These are phyloP conservation scores for Lingula anatina DNA, from an alignment of 2,888 invertebrate species.

Conservation along the genomic window DNA sequence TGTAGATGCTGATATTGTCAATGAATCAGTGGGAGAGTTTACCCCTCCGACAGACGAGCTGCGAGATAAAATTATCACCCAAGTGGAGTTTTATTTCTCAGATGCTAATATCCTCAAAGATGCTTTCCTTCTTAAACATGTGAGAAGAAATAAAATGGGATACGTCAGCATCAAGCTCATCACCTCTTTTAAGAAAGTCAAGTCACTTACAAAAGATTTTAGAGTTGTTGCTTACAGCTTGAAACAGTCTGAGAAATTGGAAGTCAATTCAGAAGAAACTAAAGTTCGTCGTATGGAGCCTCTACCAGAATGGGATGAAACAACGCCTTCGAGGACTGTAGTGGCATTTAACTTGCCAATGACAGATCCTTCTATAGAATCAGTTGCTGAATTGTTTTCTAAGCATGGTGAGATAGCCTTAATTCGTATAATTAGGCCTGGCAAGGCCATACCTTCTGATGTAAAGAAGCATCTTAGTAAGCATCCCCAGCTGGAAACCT, in stretches of 20 bases:
- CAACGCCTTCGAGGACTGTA: constrained; percentile 85
- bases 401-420: constrained; percentile 84
- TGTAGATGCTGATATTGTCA: constrained; percentile 18
- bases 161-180: constrained; percentile 91
- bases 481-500: constrained; percentile 79
- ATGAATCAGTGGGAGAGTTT: constrained; percentile 23
- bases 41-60: constrained; percentile 40
- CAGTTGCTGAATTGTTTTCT: constrained; percentile 84
- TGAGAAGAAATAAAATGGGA: constrained; percentile 89
- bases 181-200: constrained; percentile 90
- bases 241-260: constrained; percentile 70
- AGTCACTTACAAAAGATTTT: constrained; percentile 91
- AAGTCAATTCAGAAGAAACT: constrained; percentile 85
- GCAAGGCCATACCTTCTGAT: constrained; percentile 85
- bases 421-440: constrained; percentile 80
- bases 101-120: constrained; percentile 93
- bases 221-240: constrained; percentile 84
- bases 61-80: constrained; percentile 37
- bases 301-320: constrained; percentile 84
- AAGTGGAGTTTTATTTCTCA: constrained; percentile 91
- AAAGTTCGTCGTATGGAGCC: constrained; percentile 81
- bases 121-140: constrained; percentile 90
- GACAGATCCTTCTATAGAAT: constrained; percentile 80
- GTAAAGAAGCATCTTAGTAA: constrained; percentile 85
- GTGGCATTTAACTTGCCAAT: constrained; percentile 81